Percentiles rank a stretch among this genome's conserved stretches.
phyloP scores from a whole-genome alignment of 2,888 invertebrate genomes.

The Dysmachus trigonus region DNA sequence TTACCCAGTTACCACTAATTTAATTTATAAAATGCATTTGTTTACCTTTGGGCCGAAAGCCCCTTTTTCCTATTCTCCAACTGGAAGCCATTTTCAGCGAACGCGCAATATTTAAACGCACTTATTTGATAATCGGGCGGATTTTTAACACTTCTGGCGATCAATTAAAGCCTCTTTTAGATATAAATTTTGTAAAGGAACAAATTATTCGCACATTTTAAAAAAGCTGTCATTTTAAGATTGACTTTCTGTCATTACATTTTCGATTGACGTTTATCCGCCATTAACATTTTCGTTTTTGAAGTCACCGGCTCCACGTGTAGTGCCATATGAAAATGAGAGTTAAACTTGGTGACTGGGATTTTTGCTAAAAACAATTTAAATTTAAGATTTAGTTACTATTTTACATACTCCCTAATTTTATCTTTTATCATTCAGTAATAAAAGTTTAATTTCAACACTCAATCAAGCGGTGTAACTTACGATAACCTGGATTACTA shows the following conservation, averaged over 20 bases:
- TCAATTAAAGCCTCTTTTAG: constrained; percentile 33
- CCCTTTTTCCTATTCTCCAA: constrained; percentile 64
- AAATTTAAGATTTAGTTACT: background rate
- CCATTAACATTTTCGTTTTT: constrained; percentile 42
- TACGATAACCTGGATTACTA: background rate
- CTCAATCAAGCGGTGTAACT: background rate
- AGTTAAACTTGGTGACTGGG: background rate
- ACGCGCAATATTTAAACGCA: background rate
- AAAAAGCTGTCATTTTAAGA: constrained; percentile 47
- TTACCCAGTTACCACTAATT: constrained; percentile 15
- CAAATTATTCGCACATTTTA: constrained; percentile 47
- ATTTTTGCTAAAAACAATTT: background rate
- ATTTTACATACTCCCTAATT: background rate
- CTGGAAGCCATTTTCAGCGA: constrained; percentile 60
- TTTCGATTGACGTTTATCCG: constrained; percentile 44
- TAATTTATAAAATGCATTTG: constrained; percentile 44
- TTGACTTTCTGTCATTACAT: constrained; percentile 47
- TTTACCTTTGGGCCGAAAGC: constrained; percentile 63
- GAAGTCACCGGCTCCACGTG: constrained; percentile 43
- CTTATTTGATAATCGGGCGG: background rate
- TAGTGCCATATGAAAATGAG: constrained; percentile 24
- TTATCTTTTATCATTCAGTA: background rate
- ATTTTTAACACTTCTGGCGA: constrained; percentile 16
- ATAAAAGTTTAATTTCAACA: background rate
- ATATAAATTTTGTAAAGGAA: constrained; percentile 42